phyloP scores from a whole-genome alignment of 2,797 vertebrate genomes.

The Paramormyrops hopkinsi region DNA sequence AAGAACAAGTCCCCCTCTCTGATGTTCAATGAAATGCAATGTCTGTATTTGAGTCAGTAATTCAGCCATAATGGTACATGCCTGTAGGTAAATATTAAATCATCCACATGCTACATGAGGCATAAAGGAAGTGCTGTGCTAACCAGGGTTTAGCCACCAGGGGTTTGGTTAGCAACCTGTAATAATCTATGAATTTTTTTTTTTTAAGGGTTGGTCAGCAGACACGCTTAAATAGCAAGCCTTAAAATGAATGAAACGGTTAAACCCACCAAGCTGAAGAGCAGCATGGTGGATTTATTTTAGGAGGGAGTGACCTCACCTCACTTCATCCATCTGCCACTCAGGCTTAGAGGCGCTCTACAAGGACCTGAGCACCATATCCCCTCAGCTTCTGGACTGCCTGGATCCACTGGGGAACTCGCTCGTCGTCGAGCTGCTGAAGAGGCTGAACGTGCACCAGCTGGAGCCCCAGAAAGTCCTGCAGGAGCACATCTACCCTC shows the following conservation, averaged over 20 bases:
- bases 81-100: slow-evolving; percentile 1
- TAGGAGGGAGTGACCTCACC: not conserved
- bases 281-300: not conserved
- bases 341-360: slow-evolving; percentile 59
- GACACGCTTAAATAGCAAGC: not conserved
- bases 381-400: slow-evolving; percentile 58
- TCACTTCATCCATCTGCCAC: not conserved
- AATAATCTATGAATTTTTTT: not conserved
- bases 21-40: not conserved
- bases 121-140: not conserved
- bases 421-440: slow-evolving; percentile 65
- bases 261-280: not conserved
- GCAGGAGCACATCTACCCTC: slow-evolving; percentile 66
- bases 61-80: not conserved
- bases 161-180: not conserved
- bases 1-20: not conserved
- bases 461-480: slow-evolving; percentile 66
- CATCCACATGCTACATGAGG: not conserved
- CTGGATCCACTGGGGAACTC: slow-evolving; percentile 63
- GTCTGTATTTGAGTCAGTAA: not conserved
- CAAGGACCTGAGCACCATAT: slow-evolving; percentile 58
- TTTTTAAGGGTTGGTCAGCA: not conserved
- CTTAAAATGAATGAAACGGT: not conserved
- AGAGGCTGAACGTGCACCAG: slow-evolving; percentile 60
- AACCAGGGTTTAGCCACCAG: not conserved